phyloP scores from a whole-genome alignment of 2,888 invertebrate species.

The Plebejus argus region DNA sequence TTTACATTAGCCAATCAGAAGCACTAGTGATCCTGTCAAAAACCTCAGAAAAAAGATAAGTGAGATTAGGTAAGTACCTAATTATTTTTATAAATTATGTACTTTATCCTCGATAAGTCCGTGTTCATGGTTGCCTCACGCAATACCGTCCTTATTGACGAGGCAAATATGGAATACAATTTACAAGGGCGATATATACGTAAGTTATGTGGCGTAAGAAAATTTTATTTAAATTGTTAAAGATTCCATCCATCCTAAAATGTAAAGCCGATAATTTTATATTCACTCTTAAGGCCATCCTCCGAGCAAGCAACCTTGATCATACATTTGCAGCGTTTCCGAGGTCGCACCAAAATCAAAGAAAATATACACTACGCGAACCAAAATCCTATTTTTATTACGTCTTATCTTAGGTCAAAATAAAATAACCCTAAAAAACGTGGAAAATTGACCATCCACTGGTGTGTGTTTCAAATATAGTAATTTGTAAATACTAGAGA shows the following conservation, averaged over 20 bases:
- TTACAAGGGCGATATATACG: conserved; percentile 6
- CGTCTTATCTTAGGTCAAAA: too few species aligned
- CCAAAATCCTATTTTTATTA: too few species aligned
- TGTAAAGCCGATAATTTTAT: neutral
- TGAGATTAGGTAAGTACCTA: neutral
- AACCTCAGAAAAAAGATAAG: neutral
- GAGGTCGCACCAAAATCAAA: too few species aligned
- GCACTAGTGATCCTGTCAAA: neutral
- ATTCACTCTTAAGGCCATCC: neutral
- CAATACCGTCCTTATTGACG: conserved; percentile 23
- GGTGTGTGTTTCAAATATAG: too few species aligned
- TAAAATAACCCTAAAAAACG: too few species aligned
- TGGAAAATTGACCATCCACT: too few species aligned
- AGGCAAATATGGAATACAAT: conserved; percentile 28
- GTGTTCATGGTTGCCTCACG: neutral
- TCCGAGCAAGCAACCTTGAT: too few species aligned
- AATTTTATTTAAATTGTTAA: conserved; percentile 9
- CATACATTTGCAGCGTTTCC: too few species aligned
- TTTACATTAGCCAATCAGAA: too few species aligned
- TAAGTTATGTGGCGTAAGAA: conserved; percentile 25
- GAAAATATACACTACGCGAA: too few species aligned
- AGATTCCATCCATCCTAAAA: neutral
- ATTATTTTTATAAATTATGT: neutral
- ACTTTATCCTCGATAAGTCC: neutral
- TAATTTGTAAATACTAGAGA: too few species aligned